These are phyloP conservation scores for Kuschelorhynchus macadamiae DNA, from an alignment of 2,888 invertebrate genomes.

Conservation along the genomic window DNA sequence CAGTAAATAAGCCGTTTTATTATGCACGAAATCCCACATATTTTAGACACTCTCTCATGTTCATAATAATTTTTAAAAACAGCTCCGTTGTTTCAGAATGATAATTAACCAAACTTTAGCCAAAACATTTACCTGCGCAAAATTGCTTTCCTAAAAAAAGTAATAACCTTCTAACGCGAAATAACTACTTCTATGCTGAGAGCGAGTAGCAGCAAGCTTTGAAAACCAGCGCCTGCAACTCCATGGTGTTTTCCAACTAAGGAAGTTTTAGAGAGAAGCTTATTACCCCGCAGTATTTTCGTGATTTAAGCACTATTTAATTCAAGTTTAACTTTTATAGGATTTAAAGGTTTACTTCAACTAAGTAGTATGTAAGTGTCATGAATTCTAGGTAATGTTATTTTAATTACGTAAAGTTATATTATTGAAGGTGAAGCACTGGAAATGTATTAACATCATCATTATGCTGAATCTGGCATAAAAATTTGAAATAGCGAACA, in stretches of 20 bases:
- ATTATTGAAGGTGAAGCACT: no score
- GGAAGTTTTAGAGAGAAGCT: constrained; percentile 12
- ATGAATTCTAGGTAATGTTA: no score
- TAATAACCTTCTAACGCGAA: constrained; percentile 49
- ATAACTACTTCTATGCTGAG: constrained; percentile 46
- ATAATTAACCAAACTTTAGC: constrained; percentile 47
- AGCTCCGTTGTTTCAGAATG: constrained; percentile 36
- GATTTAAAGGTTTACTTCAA: neutral
- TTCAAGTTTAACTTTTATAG: neutral
- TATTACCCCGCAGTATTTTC: constrained; percentile 22
- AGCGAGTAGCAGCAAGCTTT: constrained; percentile 39
- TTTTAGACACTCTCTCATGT: constrained; percentile 16
- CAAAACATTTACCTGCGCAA: constrained; percentile 45
- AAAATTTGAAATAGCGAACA: no score
- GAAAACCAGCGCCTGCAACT: constrained; percentile 37
- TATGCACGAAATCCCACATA: constrained; percentile 12
- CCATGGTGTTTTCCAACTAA: constrained; percentile 32
- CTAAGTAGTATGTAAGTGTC: neutral
- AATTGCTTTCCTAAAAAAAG: constrained; percentile 51
- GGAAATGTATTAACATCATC: no score
- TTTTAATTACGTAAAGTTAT: no score
- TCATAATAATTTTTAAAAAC: constrained; percentile 35
- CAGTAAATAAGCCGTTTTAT: constrained; percentile 18
- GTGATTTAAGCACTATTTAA: constrained; percentile 17
- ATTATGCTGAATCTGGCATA: no score